Evolutionary conservation across 2,888 invertebrate genomes (phyloP).

Genomic region (Cyaniris semiargus): DNA sequence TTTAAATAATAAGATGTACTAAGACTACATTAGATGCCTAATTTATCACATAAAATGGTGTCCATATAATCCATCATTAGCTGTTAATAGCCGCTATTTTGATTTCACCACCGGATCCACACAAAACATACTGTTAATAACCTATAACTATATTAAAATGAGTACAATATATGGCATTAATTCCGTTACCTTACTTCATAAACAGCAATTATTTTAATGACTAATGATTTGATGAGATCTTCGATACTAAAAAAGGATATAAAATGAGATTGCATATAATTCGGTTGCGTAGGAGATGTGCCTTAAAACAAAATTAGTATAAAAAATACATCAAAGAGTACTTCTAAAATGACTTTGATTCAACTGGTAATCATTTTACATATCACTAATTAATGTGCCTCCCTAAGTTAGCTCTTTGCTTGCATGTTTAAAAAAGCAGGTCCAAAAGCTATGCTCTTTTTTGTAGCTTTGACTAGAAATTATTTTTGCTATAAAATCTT

Average conservation of each 20-base stretch:
- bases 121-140: neutral
- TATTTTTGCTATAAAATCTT: neutral
- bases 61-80: neutral
- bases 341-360: neutral
- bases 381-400: neutral
- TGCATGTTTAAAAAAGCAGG: neutral
- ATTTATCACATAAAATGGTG: neutral
- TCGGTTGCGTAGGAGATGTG: neutral
- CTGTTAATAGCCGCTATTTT: neutral
- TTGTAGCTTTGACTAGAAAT: neutral
- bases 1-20: neutral
- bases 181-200: slow-evolving; percentile 3
- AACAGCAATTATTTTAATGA: slow-evolving; percentile 14
- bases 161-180: slow-evolving; percentile 26
- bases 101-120: neutral
- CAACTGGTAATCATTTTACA: neutral
- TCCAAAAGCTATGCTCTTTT: neutral
- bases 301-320: neutral
- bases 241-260: neutral
- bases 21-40: neutral
- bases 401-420: neutral
- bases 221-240: slow-evolving; percentile 30
- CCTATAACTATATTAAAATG: slow-evolving; percentile 21
- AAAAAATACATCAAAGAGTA: neutral
- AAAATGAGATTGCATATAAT: slow-evolving; percentile 24